Conservation (phyloP, 1,140 invertebrate genomes). For the Neodiprion virginianus region DNA sequence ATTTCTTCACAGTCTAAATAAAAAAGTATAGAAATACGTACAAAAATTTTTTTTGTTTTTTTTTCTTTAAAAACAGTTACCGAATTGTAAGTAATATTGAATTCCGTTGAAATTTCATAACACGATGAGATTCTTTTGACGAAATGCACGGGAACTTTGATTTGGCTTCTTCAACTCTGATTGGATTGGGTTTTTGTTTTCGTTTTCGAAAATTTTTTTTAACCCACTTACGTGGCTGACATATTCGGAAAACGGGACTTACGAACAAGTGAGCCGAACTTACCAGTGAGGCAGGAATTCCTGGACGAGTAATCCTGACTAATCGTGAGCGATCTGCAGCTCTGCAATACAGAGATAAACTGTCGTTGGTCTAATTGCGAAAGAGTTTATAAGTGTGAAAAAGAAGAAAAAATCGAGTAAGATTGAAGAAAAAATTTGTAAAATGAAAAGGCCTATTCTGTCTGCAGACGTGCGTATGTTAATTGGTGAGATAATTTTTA, state of each 20-base stretch:
- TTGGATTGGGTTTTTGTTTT: neutral
- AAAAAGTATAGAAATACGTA: no score
- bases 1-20: no score
- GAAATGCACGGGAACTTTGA: neutral
- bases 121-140: constrained; percentile 13
- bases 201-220: neutral
- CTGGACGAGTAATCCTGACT: neutral
- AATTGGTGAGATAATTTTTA: constrained; percentile 5
- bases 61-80: no score
- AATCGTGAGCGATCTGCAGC: no score
- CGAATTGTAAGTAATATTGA: no score
- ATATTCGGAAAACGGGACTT: neutral
- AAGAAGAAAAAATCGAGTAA: neutral
- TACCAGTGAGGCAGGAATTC: constrained; percentile 19
- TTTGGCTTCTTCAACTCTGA: no score
- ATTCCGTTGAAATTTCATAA: neutral
- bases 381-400: no score
- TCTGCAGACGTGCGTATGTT: constrained; percentile 24
- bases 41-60: no score
- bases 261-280: neutral
- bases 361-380: no score
- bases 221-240: neutral
- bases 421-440: neutral
- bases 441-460: constrained; percentile 28
- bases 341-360: no score